These are phyloP conservation scores for Numida meleagris DNA, from an alignment of 2,113 vertebrate species.

Conservation along the genomic window DNA sequence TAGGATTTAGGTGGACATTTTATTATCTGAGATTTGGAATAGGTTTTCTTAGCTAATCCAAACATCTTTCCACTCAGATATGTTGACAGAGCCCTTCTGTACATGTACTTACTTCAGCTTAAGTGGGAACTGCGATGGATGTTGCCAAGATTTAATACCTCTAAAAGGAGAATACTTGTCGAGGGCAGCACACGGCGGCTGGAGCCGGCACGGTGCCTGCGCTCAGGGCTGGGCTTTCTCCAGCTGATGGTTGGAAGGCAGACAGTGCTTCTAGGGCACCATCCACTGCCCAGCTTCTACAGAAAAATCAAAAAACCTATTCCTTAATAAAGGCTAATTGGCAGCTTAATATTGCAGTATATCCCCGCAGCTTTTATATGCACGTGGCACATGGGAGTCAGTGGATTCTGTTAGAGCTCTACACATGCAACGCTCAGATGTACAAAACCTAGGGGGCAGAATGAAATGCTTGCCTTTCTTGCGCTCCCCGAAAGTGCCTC, in stretches of 20 bases:
- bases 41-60: constrained; percentile 75
- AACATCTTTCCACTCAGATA: constrained; percentile 73
- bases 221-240: background rate
- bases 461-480: background rate
- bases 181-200: background rate
- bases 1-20: constrained; percentile 82
- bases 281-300: background rate
- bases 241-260: background rate
- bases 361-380: background rate
- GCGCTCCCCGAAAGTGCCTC: background rate
- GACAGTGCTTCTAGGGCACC: background rate
- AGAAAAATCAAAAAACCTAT: background rate
- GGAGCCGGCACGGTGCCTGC: background rate
- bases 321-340: background rate
- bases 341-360: background rate
- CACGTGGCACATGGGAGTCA: background rate
- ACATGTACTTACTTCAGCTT: constrained; percentile 63
- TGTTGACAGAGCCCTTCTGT: constrained; percentile 66
- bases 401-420: background rate
- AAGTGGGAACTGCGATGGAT: constrained; percentile 55
- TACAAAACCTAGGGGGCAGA: background rate
- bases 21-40: constrained; percentile 79
- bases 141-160: constrained; percentile 66
- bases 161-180: constrained; percentile 41
- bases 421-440: accelerated